Conservation (phyloP, 2,888 invertebrate species). For the Achlya flavicornis region DNA sequence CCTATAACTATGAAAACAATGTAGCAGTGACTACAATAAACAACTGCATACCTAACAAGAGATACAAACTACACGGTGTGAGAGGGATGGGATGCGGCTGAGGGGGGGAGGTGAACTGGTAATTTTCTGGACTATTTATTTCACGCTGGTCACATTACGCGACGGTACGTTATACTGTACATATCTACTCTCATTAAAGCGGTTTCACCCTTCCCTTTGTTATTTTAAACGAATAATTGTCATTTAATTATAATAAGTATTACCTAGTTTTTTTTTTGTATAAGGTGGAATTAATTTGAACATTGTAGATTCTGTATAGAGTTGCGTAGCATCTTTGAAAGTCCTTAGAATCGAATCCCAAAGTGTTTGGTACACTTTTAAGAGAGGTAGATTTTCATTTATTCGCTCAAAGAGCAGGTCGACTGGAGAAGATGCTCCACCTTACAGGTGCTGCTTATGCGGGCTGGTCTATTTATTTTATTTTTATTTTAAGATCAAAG, state of each 20-base stretch:
- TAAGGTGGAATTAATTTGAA: background rate
- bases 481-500: no score
- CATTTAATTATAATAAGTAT: conserved; percentile 3
- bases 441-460: no score
- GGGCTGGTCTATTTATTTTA: no score
- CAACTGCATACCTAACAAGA: conserved; percentile 14
- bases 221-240: conserved; percentile 17
- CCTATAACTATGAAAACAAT: no score
- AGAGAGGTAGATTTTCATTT: no score
- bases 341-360: no score
- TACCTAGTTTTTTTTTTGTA: background rate
- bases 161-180: conserved; percentile 43
- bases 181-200: conserved; percentile 41
- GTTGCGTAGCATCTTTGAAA: no score
- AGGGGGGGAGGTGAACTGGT: conserved; percentile 34
- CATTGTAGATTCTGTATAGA: background rate
- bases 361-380: no score
- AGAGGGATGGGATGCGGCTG: conserved; percentile 13
- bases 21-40: background rate
- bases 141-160: conserved; percentile 59
- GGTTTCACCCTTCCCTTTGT: conserved; percentile 24
- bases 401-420: no score
- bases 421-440: no score
- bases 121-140: conserved; percentile 72
- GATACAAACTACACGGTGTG: conserved; percentile 19